A percentile compares a stretch with the other conserved stretches of the same genome.
These are phyloP conservation scores for Caretta caretta DNA, from an alignment of 2,113 vertebrate genomes.

Conservation along the genomic window DNA sequence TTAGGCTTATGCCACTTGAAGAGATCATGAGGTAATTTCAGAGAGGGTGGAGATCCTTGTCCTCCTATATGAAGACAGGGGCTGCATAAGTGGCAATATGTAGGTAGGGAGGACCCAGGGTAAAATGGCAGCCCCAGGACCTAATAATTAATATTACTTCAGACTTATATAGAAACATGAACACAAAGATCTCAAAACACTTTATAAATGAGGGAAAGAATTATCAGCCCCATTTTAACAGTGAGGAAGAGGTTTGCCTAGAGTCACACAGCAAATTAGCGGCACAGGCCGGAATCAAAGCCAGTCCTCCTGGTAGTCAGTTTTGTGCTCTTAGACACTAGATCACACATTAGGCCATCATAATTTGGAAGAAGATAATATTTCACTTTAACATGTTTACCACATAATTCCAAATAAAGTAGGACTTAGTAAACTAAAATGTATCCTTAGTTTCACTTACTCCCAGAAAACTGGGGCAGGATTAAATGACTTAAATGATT, in stretches of 20 bases:
- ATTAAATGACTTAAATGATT: neutral
- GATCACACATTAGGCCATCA: neutral
- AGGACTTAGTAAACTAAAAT: neutral
- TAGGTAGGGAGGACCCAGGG: constrained; percentile 62
- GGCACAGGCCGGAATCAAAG: neutral
- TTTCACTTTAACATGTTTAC: neutral
- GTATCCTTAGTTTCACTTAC: neutral
- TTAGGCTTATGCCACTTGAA: constrained; percentile 51
- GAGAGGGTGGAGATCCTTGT: constrained; percentile 40
- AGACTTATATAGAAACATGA: constrained; percentile 45
- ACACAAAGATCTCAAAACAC: constrained; percentile 47
- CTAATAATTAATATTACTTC: constrained; percentile 66
- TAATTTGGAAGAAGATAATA: neutral
- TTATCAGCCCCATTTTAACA: constrained; percentile 37
- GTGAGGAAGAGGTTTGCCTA: constrained; percentile 25
- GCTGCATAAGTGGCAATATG: constrained; percentile 1
- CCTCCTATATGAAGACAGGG: constrained; percentile 37
- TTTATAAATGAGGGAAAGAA: constrained; percentile 62
- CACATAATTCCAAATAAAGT: neutral
- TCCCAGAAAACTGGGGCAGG: neutral
- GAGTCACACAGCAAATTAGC: neutral
- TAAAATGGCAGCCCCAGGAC: constrained; percentile 55
- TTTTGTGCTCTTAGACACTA: neutral
- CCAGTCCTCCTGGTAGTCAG: neutral
- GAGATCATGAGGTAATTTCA: constrained; percentile 58